Evolutionary conservation across 2,113 vertebrate species (phyloP).

Genomic region (Myiagra hebetior): DNA sequence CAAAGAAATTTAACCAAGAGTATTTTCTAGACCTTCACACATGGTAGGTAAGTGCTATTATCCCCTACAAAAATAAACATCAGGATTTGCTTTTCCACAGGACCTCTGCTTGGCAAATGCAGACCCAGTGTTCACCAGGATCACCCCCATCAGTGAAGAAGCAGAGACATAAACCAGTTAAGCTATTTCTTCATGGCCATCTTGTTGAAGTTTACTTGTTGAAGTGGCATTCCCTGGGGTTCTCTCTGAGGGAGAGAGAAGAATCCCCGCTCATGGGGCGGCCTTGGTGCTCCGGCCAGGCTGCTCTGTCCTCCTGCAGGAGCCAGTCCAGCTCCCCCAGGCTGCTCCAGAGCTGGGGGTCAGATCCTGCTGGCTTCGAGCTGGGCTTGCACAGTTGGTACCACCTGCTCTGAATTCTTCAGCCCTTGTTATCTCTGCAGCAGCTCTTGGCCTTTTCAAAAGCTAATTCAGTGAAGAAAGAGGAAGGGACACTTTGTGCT

Average conservation of each 20-base stretch:
- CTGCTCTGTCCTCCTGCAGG: background rate
- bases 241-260: background rate
- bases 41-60: fast-evolving
- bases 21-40: background rate
- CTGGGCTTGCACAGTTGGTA: background rate
- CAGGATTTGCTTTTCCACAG: background rate
- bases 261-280: fast-evolving
- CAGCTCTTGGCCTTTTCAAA: conserved; percentile 28
- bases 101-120: background rate
- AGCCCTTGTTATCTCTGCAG: conserved; percentile 19
- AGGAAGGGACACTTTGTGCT: background rate
- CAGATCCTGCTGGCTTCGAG: background rate
- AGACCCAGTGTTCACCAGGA: background rate
- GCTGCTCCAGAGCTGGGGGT: background rate
- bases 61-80: background rate
- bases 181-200: background rate
- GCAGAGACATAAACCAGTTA: fast-evolving
- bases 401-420: conserved; percentile 35
- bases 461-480: background rate
- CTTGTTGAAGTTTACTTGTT: background rate
- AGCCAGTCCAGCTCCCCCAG: background rate
- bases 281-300: background rate
- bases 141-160: background rate
- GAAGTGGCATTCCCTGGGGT: background rate
- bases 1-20: background rate